phyloP scores from a whole-genome alignment of 2,888 invertebrate species.

The Himalopsyche japonica region DNA sequence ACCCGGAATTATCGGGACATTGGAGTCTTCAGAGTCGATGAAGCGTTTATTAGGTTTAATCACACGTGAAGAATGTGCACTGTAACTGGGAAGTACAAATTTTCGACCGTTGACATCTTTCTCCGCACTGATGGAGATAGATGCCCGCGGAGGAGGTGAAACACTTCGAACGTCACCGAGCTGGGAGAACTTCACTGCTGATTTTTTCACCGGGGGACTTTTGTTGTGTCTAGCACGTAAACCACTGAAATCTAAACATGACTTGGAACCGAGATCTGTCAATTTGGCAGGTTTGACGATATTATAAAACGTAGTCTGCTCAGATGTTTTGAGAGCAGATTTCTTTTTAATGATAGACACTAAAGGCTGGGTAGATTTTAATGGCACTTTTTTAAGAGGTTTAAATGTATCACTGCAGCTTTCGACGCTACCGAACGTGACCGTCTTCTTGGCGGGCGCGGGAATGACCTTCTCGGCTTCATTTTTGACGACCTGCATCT shows the following conservation, averaged over 20 bases:
- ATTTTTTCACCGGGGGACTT: slow-evolving; percentile 47
- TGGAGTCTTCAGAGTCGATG: slow-evolving; percentile 67
- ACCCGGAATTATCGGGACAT: slow-evolving; percentile 44
- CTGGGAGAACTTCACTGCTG: slow-evolving; percentile 51
- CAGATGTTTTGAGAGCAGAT: slow-evolving; percentile 60
- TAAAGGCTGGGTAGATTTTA: slow-evolving; percentile 64
- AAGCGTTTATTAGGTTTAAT: slow-evolving; percentile 88
- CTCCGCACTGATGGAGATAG: slow-evolving; percentile 46
- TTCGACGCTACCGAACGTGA: slow-evolving; percentile 67
- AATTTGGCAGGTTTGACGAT: slow-evolving; percentile 66
- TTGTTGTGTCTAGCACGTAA: slow-evolving; percentile 56
- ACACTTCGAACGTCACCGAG: slow-evolving; percentile 55
- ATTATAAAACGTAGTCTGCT: slow-evolving; percentile 61
- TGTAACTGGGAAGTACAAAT: slow-evolving; percentile 79
- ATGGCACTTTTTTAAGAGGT: slow-evolving; percentile 60
- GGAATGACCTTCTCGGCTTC: slow-evolving; percentile 52
- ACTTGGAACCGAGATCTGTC: slow-evolving; percentile 65
- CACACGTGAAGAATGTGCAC: slow-evolving; percentile 82
- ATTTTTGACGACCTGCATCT: slow-evolving; percentile 54
- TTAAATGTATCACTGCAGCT: slow-evolving; percentile 65
- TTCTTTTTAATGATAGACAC: slow-evolving; percentile 68
- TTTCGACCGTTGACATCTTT: slow-evolving; percentile 51
- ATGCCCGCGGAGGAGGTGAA: slow-evolving; percentile 53
- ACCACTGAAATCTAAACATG: slow-evolving; percentile 57
- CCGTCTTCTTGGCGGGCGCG: slow-evolving; percentile 62